A percentile compares a stretch with the other conserved stretches of the same genome.
These are phyloP conservation scores for Sinella curviseta DNA, from an alignment of 1,140 invertebrate genomes.

Conservation along the genomic window DNA sequence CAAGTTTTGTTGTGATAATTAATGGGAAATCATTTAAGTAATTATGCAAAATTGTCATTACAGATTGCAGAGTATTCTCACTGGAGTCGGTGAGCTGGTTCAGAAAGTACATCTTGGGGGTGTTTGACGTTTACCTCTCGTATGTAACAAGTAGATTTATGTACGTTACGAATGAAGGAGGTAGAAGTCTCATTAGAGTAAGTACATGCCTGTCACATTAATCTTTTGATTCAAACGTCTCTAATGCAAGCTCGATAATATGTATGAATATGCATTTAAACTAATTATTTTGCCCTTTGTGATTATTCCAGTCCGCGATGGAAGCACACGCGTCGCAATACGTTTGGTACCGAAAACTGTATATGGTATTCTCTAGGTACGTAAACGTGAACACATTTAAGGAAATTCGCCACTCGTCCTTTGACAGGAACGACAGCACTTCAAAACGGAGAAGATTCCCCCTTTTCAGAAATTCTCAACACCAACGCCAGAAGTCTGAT, in stretches of 20 bases:
- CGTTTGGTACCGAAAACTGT: slow-evolving; percentile 88
- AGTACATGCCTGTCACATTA: slow-evolving; percentile 26
- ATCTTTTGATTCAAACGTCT: not conserved
- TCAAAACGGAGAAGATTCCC: not conserved
- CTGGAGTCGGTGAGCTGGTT: slow-evolving; percentile 80
- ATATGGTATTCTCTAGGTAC: slow-evolving; percentile 86
- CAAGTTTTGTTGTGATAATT: no score
- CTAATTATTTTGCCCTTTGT: slow-evolving; percentile 46
- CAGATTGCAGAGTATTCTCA: slow-evolving; percentile 76
- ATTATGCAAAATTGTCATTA: slow-evolving; percentile 30
- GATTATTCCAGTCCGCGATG: slow-evolving; percentile 68
- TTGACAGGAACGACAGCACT: no score
- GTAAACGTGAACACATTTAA: slow-evolving; percentile 80
- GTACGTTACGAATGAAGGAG: slow-evolving; percentile 60
- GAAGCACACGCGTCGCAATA: slow-evolving; percentile 80
- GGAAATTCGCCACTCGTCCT: not conserved
- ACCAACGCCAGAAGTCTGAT: not conserved
- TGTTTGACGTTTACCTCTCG: slow-evolving; percentile 79
- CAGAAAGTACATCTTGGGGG: slow-evolving; percentile 78
- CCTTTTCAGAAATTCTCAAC: not conserved
- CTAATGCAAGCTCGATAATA: not conserved
- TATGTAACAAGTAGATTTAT: slow-evolving; percentile 72
- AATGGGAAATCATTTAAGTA: no score
- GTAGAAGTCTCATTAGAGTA: slow-evolving; percentile 50
- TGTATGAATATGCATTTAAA: not conserved